Conservation (phyloP, 2,888 invertebrate species). For the Ceratothoa steindachneri region DNA sequence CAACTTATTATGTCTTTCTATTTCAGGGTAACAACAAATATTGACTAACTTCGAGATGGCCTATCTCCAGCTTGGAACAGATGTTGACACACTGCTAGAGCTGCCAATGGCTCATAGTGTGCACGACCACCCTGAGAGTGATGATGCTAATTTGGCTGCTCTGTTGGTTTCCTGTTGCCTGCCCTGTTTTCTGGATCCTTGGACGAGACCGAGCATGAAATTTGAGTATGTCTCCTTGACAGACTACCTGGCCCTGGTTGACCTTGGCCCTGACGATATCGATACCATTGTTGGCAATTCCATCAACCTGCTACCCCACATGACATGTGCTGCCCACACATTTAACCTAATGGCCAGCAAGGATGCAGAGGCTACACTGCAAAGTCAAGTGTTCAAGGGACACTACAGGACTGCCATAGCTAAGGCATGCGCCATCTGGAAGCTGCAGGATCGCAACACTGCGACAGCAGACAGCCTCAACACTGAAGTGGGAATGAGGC, state of each 20-base stretch:
- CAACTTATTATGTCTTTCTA: background rate
- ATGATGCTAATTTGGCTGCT: background rate
- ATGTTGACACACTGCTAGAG: conserved; percentile 9
- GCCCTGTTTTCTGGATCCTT: background rate
- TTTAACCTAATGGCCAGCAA: too few relatives aligned
- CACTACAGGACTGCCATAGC: conserved; percentile 16
- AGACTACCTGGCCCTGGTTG: too few relatives aligned
- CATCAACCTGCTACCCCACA: conserved; percentile 4
- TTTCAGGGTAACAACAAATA: too few relatives aligned
- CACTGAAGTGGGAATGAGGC: background rate
- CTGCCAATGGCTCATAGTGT: too few relatives aligned
- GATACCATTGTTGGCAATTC: background rate
- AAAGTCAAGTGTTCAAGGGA: background rate
- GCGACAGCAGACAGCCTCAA: conserved; percentile 5
- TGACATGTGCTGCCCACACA: background rate
- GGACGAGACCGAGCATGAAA: background rate
- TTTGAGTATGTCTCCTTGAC: too few relatives aligned
- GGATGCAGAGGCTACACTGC: background rate
- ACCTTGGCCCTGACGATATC: too few relatives aligned
- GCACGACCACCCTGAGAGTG: background rate
- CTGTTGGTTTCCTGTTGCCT: too few relatives aligned
- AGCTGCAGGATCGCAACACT: conserved; percentile 15
- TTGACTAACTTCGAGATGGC: background rate
- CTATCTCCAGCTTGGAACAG: conserved; percentile 13
- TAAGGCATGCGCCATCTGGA: conserved; percentile 8